phyloP scores from a whole-genome alignment of 2,113 vertebrate species.

The Myocastor coypus region DNA sequence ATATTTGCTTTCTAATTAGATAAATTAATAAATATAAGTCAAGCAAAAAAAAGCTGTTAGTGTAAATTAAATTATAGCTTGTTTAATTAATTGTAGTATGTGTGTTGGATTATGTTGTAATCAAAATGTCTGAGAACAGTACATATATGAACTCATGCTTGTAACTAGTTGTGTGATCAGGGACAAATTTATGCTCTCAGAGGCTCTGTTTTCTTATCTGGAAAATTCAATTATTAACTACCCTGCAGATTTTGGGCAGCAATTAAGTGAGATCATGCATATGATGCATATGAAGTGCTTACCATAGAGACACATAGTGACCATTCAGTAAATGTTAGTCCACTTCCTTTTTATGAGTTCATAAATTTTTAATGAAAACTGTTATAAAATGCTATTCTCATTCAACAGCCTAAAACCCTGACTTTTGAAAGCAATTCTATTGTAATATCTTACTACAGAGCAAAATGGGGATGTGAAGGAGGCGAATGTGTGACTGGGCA shows the following conservation, averaged over 20 bases:
- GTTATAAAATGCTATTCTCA: slow-evolving; percentile 55
- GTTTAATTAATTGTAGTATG: slow-evolving; percentile 23
- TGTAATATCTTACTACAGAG: not conserved
- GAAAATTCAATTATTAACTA: not conserved
- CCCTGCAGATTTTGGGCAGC: not conserved
- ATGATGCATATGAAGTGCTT: not conserved
- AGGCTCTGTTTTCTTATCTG: slow-evolving; percentile 9
- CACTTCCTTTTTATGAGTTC: slow-evolving; percentile 55
- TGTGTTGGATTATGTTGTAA: not conserved
- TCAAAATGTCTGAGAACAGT: not conserved
- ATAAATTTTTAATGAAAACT: slow-evolving; percentile 66
- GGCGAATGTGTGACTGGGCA: not conserved
- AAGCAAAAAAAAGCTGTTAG: not conserved
- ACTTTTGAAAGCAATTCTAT: slow-evolving; percentile 41
- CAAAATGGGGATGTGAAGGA: not conserved
- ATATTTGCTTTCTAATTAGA: not conserved
- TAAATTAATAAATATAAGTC: slow-evolving; percentile 10
- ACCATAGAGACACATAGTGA: not conserved
- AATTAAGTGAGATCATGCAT: slow-evolving; percentile 44
- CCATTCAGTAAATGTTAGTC: slow-evolving; percentile 57
- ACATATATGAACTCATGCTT: not conserved
- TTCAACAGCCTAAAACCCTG: slow-evolving; percentile 26
- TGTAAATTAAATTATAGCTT: not conserved
- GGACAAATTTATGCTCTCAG: not conserved
- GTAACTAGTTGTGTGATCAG: not conserved